phyloP scores from a whole-genome alignment of 2,113 vertebrate genomes.

The Camelus dromedarius region DNA sequence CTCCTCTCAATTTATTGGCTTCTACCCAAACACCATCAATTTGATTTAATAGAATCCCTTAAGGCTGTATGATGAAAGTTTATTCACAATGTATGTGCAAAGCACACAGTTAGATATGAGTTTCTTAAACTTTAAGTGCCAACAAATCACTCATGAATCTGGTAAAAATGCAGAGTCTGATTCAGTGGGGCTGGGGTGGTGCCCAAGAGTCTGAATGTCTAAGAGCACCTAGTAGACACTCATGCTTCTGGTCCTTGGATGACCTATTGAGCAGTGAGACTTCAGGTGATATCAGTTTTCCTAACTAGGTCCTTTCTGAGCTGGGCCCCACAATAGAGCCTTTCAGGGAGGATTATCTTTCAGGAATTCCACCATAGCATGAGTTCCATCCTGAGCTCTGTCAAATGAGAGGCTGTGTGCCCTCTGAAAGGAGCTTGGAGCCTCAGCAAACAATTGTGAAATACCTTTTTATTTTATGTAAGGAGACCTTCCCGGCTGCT shows the following conservation, averaged over 20 bases:
- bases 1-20: not conserved
- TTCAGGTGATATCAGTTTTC: not conserved
- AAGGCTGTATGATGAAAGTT: conserved; percentile 20
- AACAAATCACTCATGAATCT: not conserved
- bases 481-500: not conserved
- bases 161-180: not conserved
- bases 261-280: not conserved
- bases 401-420: not conserved
- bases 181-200: not conserved
- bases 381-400: not conserved
- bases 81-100: not conserved
- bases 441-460: not conserved
- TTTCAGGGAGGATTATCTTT: not conserved
- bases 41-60: conserved; percentile 39
- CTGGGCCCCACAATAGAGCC: not conserved
- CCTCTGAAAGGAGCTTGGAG: not conserved
- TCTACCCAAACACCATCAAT: not conserved
- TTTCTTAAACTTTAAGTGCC: conserved; percentile 10
- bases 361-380: not conserved
- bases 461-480: not conserved
- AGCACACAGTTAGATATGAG: not conserved
- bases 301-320: not conserved
- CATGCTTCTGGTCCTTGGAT: not conserved
- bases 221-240: not conserved
- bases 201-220: not conserved